phyloP scores from a whole-genome alignment of 2,888 invertebrate genomes.

The Abrostola tripartita region DNA sequence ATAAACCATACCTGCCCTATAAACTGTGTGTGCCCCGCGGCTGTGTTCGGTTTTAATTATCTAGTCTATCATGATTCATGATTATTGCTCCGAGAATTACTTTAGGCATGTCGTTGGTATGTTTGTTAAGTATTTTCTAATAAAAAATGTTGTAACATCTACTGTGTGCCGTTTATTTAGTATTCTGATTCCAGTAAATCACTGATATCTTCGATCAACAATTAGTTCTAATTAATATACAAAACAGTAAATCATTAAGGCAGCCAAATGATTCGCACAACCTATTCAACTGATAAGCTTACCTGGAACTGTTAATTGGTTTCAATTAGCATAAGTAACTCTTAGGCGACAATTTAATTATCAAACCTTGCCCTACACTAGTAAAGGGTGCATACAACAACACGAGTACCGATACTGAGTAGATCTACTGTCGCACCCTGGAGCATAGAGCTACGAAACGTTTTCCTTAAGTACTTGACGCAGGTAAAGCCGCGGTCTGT shows the following conservation, averaged over 20 bases:
- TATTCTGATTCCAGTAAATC: not conserved
- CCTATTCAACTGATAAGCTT: not conserved
- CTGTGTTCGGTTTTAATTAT: constrained; percentile 25
- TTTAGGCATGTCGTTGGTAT: constrained; percentile 8
- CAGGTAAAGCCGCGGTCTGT: too few relatives aligned
- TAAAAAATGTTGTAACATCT: constrained; percentile 9
- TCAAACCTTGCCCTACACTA: not conserved
- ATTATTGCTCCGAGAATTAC: constrained; percentile 22
- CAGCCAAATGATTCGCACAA: not conserved
- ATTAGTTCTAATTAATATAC: constrained; percentile 3
- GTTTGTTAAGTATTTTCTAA: constrained; percentile 26
- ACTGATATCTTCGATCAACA: constrained; percentile 1
- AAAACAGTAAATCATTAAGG: not conserved
- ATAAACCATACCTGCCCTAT: not conserved
- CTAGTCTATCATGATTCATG: constrained; percentile 35
- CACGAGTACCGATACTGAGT: too few relatives aligned
- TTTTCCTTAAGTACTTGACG: not conserved
- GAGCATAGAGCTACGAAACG: not conserved
- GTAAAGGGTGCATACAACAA: too few relatives aligned
- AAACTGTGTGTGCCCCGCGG: constrained; percentile 27
- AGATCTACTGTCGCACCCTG: too few relatives aligned
- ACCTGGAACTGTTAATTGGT: constrained; percentile 2
- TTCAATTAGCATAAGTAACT: constrained; percentile 3
- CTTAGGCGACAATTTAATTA: not conserved
- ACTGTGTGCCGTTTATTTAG: not conserved